These are phyloP conservation scores for Edolisoma coerulescens DNA, from an alignment of 2,113 vertebrate genomes.

Conservation along the genomic window DNA sequence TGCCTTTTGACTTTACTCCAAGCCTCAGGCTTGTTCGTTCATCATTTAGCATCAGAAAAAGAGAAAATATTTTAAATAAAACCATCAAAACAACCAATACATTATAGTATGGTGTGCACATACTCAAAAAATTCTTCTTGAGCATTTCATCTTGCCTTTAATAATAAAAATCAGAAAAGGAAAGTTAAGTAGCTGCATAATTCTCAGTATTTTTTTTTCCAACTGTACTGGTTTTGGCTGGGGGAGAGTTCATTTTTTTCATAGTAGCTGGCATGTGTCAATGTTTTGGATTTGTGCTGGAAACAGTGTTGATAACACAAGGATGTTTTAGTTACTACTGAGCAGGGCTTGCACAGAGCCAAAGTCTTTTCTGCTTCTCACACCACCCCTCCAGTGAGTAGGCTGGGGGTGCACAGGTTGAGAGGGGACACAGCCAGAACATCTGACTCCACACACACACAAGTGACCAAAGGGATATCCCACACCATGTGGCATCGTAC, in stretches of 20 bases:
- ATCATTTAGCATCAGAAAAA: background rate
- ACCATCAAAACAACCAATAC: background rate
- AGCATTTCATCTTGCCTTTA: background rate
- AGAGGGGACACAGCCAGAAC: background rate
- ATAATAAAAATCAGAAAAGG: background rate
- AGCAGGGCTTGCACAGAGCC: background rate
- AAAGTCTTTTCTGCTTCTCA: background rate
- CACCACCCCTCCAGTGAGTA: too few species aligned
- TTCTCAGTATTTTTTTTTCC: background rate
- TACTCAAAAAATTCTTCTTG: background rate
- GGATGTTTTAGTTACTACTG: background rate
- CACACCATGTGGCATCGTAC: too few species aligned
- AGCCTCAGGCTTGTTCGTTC: conserved; percentile 15
- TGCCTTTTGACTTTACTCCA: conserved; percentile 1
- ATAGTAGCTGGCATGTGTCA: background rate
- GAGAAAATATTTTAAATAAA: background rate
- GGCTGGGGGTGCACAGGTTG: background rate
- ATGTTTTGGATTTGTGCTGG: background rate
- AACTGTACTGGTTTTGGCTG: background rate
- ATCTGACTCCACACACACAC: background rate
- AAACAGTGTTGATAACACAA: background rate
- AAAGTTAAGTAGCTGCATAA: background rate
- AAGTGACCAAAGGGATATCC: background rate
- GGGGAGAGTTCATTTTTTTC: background rate
- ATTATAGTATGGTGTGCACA: background rate